Evolutionary conservation across 2,888 invertebrate genomes (phyloP), one percentile per base, ranked within the genome.

Genomic region (Leptinotarsa haldemani): DNA sequence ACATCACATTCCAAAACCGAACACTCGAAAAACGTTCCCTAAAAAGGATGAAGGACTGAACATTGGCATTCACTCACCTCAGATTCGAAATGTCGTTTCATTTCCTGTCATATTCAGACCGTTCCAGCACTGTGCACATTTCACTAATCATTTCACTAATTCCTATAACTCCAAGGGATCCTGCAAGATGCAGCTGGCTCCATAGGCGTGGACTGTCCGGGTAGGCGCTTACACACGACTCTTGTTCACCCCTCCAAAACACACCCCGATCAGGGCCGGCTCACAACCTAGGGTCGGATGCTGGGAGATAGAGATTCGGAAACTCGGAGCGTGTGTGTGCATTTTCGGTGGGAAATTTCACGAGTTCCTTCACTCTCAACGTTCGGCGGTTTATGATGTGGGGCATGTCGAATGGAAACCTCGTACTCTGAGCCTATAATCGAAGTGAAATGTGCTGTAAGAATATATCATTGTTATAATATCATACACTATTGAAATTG

Each of bases 161-260:
- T 84, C 85, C 85, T 84, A 82, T 61, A 30, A 61, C 61, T 61
- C 61, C 61, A n/a, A 61, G 86, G 82, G 84, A 81, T 83, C 79
- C 83, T 81, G 84, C 85, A 84, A 83, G 85, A 83, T 85, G 85
- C 86, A 85, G 85, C 85, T 85, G 85, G 85, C 84, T 86, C 86
- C 86, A 87, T 86, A 87, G 87, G 87, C 87, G 87, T 87, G 86
- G 87, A 87, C 87, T 87, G 87, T 86, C 87, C 86, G 86, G 87
- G 87, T 77, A 73, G 73, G 75, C 74, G 75, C 77, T 75, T 64
- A 69, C 67, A 75, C 65, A 71, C 65, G 58, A 70, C 69, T 61
- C 61, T 30, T 61, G 73, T 66, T 75, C 70, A 63, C 78, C 78
- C 78, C 73, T 73, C 78, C 78, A 75, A 75, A 70, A 76, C 76